phyloP scores from a whole-genome alignment of 2,888 invertebrate genomes.

The Tetanocera ferruginea region DNA sequence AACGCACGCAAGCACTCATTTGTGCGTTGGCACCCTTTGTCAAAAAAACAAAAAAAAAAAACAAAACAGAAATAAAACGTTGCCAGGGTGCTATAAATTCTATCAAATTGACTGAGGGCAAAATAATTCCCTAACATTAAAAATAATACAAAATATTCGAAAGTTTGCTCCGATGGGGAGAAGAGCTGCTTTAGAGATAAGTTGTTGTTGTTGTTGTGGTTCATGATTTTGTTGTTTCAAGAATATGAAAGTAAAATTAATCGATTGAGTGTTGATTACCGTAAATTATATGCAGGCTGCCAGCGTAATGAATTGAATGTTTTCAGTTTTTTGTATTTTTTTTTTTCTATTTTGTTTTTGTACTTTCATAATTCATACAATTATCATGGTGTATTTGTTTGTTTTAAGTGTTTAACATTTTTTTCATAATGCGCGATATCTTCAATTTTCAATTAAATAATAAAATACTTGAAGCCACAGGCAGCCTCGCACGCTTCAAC shows the following conservation, averaged over 20 bases:
- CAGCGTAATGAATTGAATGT: not conserved
- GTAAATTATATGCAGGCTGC: not conserved
- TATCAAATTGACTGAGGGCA: conserved; percentile 4
- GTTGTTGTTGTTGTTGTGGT: not conserved
- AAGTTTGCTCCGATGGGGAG: not conserved
- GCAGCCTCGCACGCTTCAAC: too few species aligned
- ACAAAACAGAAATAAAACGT: not conserved
- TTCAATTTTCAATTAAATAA: too few species aligned
- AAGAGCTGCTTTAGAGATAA: not conserved
- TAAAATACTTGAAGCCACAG: too few species aligned
- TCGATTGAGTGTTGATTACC: conserved; percentile 17
- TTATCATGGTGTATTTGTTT: not conserved
- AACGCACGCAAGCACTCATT: not conserved
- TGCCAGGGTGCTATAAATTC: conserved; percentile 5
- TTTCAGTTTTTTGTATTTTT: not conserved
- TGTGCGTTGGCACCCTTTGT: not conserved
- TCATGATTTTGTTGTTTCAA: not conserved
- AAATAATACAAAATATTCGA: too few species aligned
- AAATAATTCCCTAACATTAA: conserved; percentile 4
- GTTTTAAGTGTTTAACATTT: too few species aligned
- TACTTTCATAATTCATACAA: not conserved
- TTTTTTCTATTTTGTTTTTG: not conserved
- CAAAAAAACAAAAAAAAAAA: not conserved
- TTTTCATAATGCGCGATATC: too few species aligned
- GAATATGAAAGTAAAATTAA: conserved; percentile 18